phyloP scores from a whole-genome alignment of 2,888 invertebrate genomes.

The Drosophila nigricruria region DNA sequence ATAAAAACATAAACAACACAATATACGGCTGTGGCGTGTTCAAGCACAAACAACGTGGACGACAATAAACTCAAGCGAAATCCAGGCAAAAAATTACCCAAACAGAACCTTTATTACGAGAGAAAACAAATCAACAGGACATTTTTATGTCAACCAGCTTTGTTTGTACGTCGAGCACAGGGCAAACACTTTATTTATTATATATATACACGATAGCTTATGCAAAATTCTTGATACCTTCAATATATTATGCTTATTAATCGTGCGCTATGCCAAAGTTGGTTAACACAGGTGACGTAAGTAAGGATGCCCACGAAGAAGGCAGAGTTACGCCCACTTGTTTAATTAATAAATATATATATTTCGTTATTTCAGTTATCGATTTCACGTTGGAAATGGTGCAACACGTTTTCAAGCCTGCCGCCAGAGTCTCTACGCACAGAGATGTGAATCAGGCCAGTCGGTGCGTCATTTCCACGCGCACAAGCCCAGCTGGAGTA shows the following conservation, averaged over 20 bases:
- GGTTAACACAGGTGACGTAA: conserved; percentile 76
- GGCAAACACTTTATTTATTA: conserved; percentile 43
- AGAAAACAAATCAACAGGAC: conserved; percentile 17
- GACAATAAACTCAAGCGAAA: conserved; percentile 15
- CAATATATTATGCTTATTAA: conserved; percentile 73
- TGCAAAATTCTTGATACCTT: conserved; percentile 70
- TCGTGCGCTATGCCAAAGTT: conserved; percentile 67
- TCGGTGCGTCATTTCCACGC: conserved; percentile 53
- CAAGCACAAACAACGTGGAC: conserved; percentile 23
- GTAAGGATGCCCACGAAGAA: conserved; percentile 31
- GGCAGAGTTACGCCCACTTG: neutral
- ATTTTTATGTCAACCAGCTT: conserved; percentile 42
- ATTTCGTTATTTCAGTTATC: conserved; percentile 8
- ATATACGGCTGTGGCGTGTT: neutral
- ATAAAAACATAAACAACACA: neutral
- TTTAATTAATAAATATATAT: neutral
- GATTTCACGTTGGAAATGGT: conserved; percentile 49
- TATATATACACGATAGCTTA: conserved; percentile 47
- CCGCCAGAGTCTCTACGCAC: conserved; percentile 37
- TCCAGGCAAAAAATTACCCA: conserved; percentile 13
- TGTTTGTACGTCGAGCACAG: conserved; percentile 49
- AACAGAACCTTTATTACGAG: conserved; percentile 2
- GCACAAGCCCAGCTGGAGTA: conserved; percentile 49
- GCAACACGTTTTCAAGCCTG: conserved; percentile 26
- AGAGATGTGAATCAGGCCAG: conserved; percentile 22